phyloP scores from a whole-genome alignment of 35 echinoderm and acorn worm species.

The Strongylocentrotus purpuratus region DNA sequence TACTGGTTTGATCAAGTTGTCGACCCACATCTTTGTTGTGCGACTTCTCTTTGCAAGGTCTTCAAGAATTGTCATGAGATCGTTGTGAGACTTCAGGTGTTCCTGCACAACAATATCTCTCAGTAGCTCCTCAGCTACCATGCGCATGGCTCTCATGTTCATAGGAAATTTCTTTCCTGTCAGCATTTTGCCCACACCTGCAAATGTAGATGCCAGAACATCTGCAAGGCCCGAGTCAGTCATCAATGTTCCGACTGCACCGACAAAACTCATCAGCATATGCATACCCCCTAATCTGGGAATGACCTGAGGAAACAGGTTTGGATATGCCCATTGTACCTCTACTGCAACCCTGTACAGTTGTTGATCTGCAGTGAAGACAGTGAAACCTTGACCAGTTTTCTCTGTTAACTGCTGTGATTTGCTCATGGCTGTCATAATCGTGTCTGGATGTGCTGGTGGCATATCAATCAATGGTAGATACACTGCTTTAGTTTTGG shows the following conservation, averaged over 20 bases:
- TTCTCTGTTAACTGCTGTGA: too few relatives aligned
- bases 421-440: too few relatives aligned
- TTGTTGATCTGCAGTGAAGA: too few relatives aligned
- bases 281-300: too few relatives aligned
- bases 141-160: too few relatives aligned
- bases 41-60: neutral
- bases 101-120: neutral
- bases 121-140: slow-evolving; percentile 46
- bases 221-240: slow-evolving; percentile 49
- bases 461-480: too few relatives aligned
- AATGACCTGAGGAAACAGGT: slow-evolving; percentile 29
- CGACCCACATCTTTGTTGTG: slow-evolving; percentile 71
- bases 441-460: too few relatives aligned
- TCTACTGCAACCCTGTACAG: too few relatives aligned
- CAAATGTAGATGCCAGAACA: slow-evolving; percentile 59
- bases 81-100: slow-evolving; percentile 33
- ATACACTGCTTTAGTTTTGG: too few relatives aligned
- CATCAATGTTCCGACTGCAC: slow-evolving; percentile 57
- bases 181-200: slow-evolving; percentile 63
- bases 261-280: slow-evolving; percentile 59
- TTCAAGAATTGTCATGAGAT: slow-evolving; percentile 38
- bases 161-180: slow-evolving; percentile 63
- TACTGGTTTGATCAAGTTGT: too few relatives aligned
- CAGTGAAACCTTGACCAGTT: too few relatives aligned
- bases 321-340: slow-evolving; percentile 72